These are phyloP conservation scores for Mungos mungo DNA, from an alignment of 2,113 vertebrate species.

Conservation along the genomic window DNA sequence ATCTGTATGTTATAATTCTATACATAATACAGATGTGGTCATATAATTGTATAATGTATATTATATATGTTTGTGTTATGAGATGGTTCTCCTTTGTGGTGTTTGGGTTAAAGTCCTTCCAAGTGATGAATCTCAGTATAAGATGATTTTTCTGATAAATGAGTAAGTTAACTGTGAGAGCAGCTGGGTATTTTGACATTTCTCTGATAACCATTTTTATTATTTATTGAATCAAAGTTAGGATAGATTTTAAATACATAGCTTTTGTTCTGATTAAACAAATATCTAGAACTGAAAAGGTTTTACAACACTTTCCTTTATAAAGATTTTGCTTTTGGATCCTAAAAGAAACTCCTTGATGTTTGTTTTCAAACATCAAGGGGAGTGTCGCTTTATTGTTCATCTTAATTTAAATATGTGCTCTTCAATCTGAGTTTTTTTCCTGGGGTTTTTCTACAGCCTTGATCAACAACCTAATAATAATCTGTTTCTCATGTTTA, in stretches of 20 bases:
- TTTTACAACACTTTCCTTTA: not conserved
- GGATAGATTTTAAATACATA: not conserved
- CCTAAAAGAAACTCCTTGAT: not conserved
- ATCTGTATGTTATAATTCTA: not conserved
- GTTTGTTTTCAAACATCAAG: not conserved
- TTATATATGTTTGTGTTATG: not conserved
- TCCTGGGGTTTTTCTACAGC: not conserved
- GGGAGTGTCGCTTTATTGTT: not conserved
- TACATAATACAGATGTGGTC: too few relatives aligned
- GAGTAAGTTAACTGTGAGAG: not conserved
- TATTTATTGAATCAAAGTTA: not conserved
- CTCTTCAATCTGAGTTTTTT: not conserved
- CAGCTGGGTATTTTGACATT: not conserved
- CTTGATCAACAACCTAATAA: not conserved
- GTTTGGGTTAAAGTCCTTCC: not conserved
- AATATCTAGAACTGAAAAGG: not conserved
- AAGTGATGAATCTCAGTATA: not conserved
- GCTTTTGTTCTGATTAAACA: not conserved
- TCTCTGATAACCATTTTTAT: not conserved
- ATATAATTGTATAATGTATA: not conserved
- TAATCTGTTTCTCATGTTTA: not conserved
- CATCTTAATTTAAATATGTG: not conserved
- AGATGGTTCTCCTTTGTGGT: not conserved
- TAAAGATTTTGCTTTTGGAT: not conserved
- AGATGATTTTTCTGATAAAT: not conserved